A percentile compares a stretch with the other conserved stretches of the same genome.
phyloP scores from a whole-genome alignment of 2,797 vertebrate genomes.

The Myiotriccus ornatus region DNA sequence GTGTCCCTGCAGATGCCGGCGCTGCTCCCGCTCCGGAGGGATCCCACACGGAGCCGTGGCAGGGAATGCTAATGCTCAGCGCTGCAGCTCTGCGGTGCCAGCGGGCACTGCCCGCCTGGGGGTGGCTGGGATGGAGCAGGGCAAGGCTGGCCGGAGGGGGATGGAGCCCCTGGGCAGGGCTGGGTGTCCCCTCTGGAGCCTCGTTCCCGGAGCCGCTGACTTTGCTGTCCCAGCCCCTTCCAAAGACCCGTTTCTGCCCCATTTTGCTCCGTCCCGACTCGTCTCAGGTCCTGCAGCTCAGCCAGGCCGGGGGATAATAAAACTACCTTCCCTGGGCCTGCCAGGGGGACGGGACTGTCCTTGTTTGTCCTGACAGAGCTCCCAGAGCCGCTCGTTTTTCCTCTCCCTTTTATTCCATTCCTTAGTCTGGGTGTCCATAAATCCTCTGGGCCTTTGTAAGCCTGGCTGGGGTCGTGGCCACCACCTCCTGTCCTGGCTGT shows the following conservation, averaged over 20 bases:
- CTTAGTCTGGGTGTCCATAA: not conserved
- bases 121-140: not conserved
- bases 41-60: not conserved
- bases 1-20: not conserved
- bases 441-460: not conserved
- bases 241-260: not conserved
- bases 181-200: not conserved
- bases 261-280: not conserved
- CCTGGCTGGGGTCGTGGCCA: not conserved
- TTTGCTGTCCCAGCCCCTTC: not conserved
- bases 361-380: not conserved
- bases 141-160: not conserved
- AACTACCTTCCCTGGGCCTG: not conserved
- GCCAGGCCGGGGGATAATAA: not conserved
- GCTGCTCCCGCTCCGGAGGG: not conserved
- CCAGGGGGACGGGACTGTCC: not conserved
- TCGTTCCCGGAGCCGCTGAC: rapidly evolving
- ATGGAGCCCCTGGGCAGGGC: not conserved
- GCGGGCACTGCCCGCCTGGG: not conserved
- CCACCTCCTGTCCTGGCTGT: not conserved
- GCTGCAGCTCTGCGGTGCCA: not conserved
- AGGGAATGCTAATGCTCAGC: not conserved
- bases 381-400: not conserved
- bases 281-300: not conserved
- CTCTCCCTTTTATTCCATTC: not conserved